Percentiles rank a stretch among this genome's conserved stretches.
Evolutionary conservation across 2,797 vertebrate species (phyloP).

Genomic region (Acipenser ruthenus): DNA sequence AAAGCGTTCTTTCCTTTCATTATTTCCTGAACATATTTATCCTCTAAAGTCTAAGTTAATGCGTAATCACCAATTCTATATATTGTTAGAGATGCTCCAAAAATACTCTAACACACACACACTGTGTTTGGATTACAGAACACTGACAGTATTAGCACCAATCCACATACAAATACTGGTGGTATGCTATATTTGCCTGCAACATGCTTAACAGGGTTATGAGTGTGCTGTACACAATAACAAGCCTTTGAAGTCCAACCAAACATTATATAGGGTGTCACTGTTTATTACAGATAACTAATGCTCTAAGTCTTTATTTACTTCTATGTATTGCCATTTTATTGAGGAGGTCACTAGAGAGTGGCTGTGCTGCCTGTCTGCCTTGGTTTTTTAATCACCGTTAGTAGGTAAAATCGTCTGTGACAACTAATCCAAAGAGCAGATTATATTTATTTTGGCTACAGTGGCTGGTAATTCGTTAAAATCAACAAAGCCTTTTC

Average conservation of each 20-base stretch:
- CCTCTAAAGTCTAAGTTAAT: not conserved
- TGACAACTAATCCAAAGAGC: conserved; percentile 92
- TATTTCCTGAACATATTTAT: no score
- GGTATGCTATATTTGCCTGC: conserved; percentile 14
- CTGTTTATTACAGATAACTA: conserved; percentile 90
- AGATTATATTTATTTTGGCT: conserved; percentile 99
- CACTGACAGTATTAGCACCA: conserved; percentile 4
- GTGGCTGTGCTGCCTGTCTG: conserved; percentile 61
- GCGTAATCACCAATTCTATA: not conserved
- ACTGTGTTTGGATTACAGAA: not conserved
- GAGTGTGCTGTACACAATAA: conserved; percentile 29
- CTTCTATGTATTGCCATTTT: conserved; percentile 71
- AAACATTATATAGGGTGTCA: conserved; percentile 64
- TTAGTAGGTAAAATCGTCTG: conserved; percentile 83
- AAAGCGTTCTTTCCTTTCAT: no score
- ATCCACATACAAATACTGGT: conserved; percentile 10
- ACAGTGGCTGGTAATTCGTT: conserved; percentile 87
- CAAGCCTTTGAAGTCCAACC: conserved; percentile 60
- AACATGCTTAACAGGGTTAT: conserved; percentile 34
- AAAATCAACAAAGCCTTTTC: conserved; percentile 96
- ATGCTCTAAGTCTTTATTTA: conserved; percentile 74
- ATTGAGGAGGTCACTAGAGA: conserved; percentile 67
- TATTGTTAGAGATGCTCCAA: not conserved
- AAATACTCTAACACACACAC: not conserved
- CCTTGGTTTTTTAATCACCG: conserved; percentile 73